Evolutionary conservation across 1,140 invertebrate genomes (phyloP).

Genomic region (Polyergus mexicanus): DNA sequence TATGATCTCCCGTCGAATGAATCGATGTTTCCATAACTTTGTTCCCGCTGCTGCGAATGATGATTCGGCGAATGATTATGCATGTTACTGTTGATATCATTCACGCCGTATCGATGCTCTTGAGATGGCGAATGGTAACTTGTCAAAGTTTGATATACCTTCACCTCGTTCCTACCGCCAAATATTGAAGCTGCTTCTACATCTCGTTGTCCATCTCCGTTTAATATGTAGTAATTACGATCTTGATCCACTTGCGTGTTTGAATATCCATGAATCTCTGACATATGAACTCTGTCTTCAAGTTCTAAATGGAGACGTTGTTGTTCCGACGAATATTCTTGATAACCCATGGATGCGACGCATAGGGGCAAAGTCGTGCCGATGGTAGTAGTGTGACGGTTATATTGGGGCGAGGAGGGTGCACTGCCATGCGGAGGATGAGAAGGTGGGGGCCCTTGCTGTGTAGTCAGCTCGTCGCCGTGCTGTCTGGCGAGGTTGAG

Average conservation of each 20-base stretch:
- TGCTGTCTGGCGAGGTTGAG: slow-evolving; percentile 86
- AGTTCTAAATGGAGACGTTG: slow-evolving; percentile 26
- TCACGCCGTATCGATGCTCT: slow-evolving; percentile 38
- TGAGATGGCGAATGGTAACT: slow-evolving; percentile 35
- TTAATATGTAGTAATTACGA: slow-evolving; percentile 60
- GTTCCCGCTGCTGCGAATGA: slow-evolving; percentile 58
- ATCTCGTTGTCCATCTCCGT: slow-evolving; percentile 60
- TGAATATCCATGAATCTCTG: slow-evolving; percentile 48
- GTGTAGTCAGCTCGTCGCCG: slow-evolving; percentile 83
- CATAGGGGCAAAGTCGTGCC: slow-evolving; percentile 46
- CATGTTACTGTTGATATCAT: slow-evolving; percentile 32
- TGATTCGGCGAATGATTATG: slow-evolving; percentile 64
- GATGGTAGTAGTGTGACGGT: slow-evolving; percentile 43
- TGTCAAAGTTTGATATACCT: slow-evolving; percentile 67
- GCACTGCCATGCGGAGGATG: slow-evolving; percentile 71
- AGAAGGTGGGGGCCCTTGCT: slow-evolving; percentile 79
- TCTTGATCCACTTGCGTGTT: slow-evolving; percentile 47
- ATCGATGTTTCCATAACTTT: slow-evolving; percentile 67
- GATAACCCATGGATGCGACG: slow-evolving; percentile 61
- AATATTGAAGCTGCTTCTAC: slow-evolving; percentile 27
- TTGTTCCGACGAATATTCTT: slow-evolving; percentile 65
- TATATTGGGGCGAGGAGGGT: slow-evolving; percentile 73
- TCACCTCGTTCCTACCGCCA: slow-evolving; percentile 49
- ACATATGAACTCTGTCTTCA: slow-evolving; percentile 36
- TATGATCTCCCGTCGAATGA: slow-evolving; percentile 67